Evolutionary conservation across 2,888 invertebrate genomes (phyloP), one percentile per base, ranked within the genome.

Genomic region (Julus scandinavius): DNA sequence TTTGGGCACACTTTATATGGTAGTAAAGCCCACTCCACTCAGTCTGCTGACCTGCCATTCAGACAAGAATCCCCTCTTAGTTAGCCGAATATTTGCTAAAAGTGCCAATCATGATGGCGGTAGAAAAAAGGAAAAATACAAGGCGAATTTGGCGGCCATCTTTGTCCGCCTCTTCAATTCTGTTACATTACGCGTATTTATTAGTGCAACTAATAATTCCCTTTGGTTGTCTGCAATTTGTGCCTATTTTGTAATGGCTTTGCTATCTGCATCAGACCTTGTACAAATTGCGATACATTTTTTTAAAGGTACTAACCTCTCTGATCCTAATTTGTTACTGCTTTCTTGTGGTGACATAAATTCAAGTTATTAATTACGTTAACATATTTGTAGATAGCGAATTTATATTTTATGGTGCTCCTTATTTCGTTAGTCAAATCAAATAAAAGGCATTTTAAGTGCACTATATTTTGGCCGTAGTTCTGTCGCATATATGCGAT

Each of bases 61-160:
- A 80, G 80, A 38, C 80, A 80, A 38, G 80, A 80, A 80, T 80
- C 29, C 38, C 4, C 80, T 80, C 80, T 80, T 80, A 80, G 80
- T 80, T 80, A 80, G 80, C 80, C 80, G 80, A 80, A 80, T 80
- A 80, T 80, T 80, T 80, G 80, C 80, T 80, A 38, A 80, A 80
- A 80, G 80, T 80, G 80, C 80, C 80, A 80, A 80, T 80, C 80
- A 80, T 80, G 38, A 3, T 80, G 80, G 80, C 80, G 80, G 80
- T 29, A 13, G 13, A 38, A 38, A 80, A 80, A 80, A n/a, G n/a
- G 13, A 29, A 29, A 29, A 80, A 38, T 29, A 80, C 80, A 38
- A 80, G 38, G 80, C 38, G 38, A 80, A 3, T 38, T 80, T 80
- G 29, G 38, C 80, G 38, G 38, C 29, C 80, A 80, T 80, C 80